These are phyloP conservation scores for Paracyprichromis sp. DNA, from an alignment of 2,113 vertebrate species.

Conservation along the genomic window DNA sequence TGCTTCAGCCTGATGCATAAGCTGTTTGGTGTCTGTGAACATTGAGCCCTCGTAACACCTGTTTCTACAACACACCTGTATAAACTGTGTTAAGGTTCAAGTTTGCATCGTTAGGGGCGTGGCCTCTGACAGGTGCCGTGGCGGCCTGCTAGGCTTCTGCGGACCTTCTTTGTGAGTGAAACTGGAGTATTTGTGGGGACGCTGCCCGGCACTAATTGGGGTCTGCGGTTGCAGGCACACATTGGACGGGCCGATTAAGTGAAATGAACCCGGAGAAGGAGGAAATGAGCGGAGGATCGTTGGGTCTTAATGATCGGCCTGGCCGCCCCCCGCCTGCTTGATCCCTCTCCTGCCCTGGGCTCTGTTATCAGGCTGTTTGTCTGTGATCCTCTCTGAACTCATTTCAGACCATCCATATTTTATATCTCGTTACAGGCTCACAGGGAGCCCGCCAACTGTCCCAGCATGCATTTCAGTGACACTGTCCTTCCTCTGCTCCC, in stretches of 20 bases:
- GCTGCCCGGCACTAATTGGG: neutral
- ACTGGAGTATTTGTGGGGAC: neutral
- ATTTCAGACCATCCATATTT: neutral
- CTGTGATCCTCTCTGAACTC: neutral
- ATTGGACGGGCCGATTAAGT: neutral
- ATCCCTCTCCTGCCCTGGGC: neutral
- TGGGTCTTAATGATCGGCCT: neutral
- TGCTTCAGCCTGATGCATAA: neutral
- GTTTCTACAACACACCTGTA: neutral
- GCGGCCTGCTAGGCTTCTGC: neutral
- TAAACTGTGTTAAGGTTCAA: neutral
- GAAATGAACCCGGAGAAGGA: neutral
- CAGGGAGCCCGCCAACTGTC: neutral
- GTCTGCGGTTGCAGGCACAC: neutral
- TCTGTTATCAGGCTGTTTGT: neutral
- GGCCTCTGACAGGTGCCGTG: neutral
- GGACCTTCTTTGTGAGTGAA: neutral
- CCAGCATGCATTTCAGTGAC: neutral
- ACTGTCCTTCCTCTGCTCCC: neutral
- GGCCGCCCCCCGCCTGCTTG: neutral
- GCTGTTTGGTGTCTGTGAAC: neutral
- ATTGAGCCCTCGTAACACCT: neutral
- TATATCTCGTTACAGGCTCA: neutral
- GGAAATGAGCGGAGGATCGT: neutral
- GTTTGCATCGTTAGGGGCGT: accelerated